A percentile compares a stretch with the other conserved stretches of the same genome.
These are phyloP conservation scores for Hozukius guyotensis DNA, from an alignment of 2,797 vertebrate genomes.

Conservation along the genomic window DNA sequence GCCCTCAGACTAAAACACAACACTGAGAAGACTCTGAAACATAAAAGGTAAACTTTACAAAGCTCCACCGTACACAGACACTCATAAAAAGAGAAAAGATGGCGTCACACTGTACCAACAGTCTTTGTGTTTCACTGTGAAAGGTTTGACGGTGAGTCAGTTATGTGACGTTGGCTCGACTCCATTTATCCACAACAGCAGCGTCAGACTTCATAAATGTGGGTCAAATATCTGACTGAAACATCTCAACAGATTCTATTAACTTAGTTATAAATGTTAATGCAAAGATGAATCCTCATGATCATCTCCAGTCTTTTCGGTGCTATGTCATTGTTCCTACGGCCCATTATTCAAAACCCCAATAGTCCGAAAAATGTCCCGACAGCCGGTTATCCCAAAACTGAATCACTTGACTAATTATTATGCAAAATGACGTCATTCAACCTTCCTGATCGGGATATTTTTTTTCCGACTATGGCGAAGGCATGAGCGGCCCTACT, in stretches of 20 bases:
- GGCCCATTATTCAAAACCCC: too few relatives aligned
- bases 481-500: too few relatives aligned
- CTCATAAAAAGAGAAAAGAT: neutral
- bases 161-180: neutral
- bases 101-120: neutral
- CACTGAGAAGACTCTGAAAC: slow-evolving; percentile 1
- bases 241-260: neutral
- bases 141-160: neutral
- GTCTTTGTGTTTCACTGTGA: neutral
- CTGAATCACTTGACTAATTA: too few relatives aligned
- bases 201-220: neutral
- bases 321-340: too few relatives aligned
- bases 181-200: neutral
- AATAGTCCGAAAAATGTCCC: too few relatives aligned
- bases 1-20: slow-evolving; percentile 23
- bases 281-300: neutral
- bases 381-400: too few relatives aligned
- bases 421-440: too few relatives aligned
- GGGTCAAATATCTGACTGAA: neutral
- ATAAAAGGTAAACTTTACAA: slow-evolving; percentile 16
- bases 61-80: neutral
- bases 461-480: too few relatives aligned
- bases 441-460: too few relatives aligned
- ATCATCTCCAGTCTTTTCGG: neutral
- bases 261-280: neutral